phyloP scores from a whole-genome alignment of 2,888 invertebrate genomes.

The Panorpa germanica region DNA sequence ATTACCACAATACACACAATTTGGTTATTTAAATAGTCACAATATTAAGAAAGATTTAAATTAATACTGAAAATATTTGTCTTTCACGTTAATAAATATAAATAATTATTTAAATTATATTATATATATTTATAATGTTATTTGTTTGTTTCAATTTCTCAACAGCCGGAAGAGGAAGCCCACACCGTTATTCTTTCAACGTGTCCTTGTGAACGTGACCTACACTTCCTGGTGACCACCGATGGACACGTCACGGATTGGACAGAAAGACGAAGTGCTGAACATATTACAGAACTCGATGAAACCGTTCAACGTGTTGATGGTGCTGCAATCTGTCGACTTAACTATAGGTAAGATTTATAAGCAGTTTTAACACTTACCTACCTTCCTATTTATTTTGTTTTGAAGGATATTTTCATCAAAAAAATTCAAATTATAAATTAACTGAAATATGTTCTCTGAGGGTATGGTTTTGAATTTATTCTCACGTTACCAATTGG shows the following conservation, averaged over 20 bases:
- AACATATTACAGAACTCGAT: not conserved
- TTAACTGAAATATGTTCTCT: constrained; percentile 6
- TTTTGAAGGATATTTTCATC: too few species aligned
- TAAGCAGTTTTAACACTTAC: constrained; percentile 1
- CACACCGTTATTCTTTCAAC: constrained; percentile 43
- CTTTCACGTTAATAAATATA: too few species aligned
- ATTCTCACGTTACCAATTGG: too few species aligned
- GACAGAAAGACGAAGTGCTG: constrained; percentile 36
- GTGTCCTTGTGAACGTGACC: constrained; percentile 39
- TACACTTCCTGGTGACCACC: constrained; percentile 43
- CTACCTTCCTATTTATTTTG: constrained; percentile 3
- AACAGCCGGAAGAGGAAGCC: constrained; percentile 41
- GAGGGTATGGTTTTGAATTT: not conserved
- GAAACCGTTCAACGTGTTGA: constrained; percentile 17
- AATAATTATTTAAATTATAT: too few species aligned
- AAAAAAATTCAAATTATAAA: constrained; percentile 8
- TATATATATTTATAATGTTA: too few species aligned
- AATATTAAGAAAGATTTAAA: too few species aligned
- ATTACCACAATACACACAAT: too few species aligned
- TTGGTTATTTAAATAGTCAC: too few species aligned
- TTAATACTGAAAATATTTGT: too few species aligned
- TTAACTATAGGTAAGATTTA: constrained; percentile 28
- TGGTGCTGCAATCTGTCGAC: constrained; percentile 30
- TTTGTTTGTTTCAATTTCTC: constrained; percentile 10
- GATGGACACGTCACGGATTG: constrained; percentile 44